A percentile compares a stretch with the other conserved stretches of the same genome.
These are phyloP conservation scores for Lasiommata megera DNA, from an alignment of 2,888 invertebrate genomes.

Conservation along the genomic window DNA sequence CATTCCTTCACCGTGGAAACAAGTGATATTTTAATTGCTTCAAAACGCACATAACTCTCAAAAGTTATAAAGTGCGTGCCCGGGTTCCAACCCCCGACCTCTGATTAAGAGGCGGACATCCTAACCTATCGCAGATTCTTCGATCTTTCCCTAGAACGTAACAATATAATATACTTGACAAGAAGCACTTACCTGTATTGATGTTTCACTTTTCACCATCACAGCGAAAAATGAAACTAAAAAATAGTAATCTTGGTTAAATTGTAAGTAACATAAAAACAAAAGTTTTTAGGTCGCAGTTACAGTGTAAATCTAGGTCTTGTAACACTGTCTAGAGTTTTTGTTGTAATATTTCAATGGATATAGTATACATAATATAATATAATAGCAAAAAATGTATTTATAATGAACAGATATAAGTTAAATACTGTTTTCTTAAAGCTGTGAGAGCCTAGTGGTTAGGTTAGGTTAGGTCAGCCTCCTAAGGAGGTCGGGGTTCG, in stretches of 20 bases:
- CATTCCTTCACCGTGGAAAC: too few species aligned
- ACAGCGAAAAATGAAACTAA: neutral
- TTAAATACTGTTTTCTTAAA: neutral
- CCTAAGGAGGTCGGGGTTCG: too few species aligned
- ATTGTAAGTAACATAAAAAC: constrained; percentile 19
- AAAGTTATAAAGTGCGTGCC: too few species aligned
- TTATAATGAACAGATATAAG: neutral
- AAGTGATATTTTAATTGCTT: too few species aligned
- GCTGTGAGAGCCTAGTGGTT: too few species aligned
- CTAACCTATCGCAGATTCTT: too few species aligned
- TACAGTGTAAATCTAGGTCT: constrained; percentile 24
- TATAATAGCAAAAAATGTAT: constrained; percentile 5
- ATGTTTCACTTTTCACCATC: neutral
- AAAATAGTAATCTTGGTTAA: neutral
- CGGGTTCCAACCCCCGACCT: too few species aligned
- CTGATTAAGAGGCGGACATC: too few species aligned
- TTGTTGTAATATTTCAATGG: constrained; percentile 21
- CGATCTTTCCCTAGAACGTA: too few species aligned
- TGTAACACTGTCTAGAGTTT: constrained; percentile 23
- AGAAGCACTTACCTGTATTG: neutral
- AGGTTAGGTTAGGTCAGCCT: too few species aligned
- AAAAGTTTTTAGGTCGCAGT: constrained; percentile 23
- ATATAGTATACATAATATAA: too few species aligned
- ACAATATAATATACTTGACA: neutral
- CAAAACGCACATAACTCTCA: too few species aligned